Percentiles rank a stretch among this genome's conserved stretches.
These are phyloP conservation scores for Botia almorhae DNA, from an alignment of 2,797 vertebrate genomes.

Conservation along the genomic window DNA sequence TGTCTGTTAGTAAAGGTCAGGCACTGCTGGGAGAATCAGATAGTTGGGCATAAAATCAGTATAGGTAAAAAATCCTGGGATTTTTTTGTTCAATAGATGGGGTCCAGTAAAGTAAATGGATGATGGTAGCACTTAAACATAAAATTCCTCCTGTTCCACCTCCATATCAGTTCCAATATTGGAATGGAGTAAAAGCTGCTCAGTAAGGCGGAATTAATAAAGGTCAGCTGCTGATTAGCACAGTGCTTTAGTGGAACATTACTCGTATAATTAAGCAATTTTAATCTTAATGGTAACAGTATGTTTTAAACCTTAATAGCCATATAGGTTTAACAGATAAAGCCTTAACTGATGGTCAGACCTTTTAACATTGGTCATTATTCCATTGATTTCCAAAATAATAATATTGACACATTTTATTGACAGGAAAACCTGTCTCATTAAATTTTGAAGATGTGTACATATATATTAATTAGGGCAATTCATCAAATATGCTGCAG, in stretches of 20 bases:
- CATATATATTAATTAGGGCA: slow-evolving; percentile 46
- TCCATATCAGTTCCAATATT: slow-evolving; percentile 12
- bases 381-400: background rate
- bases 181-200: background rate
- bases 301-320: background rate
- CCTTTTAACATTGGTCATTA: background rate
- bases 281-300: background rate
- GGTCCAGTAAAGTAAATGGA: slow-evolving; percentile 16
- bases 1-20: slow-evolving; percentile 58
- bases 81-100: slow-evolving; percentile 37
- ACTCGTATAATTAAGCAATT: slow-evolving; percentile 11
- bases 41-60: slow-evolving; percentile 53
- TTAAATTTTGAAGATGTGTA: slow-evolving; percentile 32
- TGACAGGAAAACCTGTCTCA: slow-evolving; percentile 26
- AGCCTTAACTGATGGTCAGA: background rate
- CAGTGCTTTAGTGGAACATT: slow-evolving; percentile 14
- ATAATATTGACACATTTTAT: background rate
- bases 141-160: slow-evolving; percentile 7
- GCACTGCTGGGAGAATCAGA: slow-evolving; percentile 47
- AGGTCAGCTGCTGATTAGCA: slow-evolving; percentile 28
- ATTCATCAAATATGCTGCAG: slow-evolving; percentile 33
- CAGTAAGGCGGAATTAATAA: slow-evolving; percentile 17
- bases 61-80: slow-evolving; percentile 44
- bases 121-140: slow-evolving; percentile 8
- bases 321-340: background rate